Base-by-base conservation (phyloP, 2,113 vertebrate genomes). In the Etheostoma spectabile region DNA sequence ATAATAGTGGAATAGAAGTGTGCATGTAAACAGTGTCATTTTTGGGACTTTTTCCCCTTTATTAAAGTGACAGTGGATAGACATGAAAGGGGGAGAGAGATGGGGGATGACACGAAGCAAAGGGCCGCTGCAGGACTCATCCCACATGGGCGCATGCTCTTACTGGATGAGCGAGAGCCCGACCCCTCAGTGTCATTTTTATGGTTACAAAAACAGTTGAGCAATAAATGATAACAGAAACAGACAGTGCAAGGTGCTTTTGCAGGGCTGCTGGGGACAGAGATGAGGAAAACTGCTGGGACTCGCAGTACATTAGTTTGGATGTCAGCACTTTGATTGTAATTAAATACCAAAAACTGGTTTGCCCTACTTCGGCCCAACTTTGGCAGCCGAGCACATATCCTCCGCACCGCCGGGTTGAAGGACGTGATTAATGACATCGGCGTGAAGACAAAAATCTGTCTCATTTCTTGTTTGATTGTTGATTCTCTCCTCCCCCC, bases 251-350 rank as follows among this genome's bases (percentile, higher is more conserved):
- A 18, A 82, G 67, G 69, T 79, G 69, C 22, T 49, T 86, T 76
- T 42, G 13, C 4, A 16, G 15, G 15, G n/a, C 42, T 24, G 64
- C 53, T 33, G 38, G 51, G 11, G 82, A 79, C 1, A 69, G 79
- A 84, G 72, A 83, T 1, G 73, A 83, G 70, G 71, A 70, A 83
- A 87, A 86, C 35, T 74, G 80, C 83, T 76, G 70, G 12, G 38
- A 74, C 81, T 57, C 65, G 84, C 86, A 87, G 61, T 79, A 51
- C 63, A 74, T 84, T 76, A 27, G 57, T 70, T 79, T 61, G 66
- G 18, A 66, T 33, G 79, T 92, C 90, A 91, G 89, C 86, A 86
- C 56, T 91, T 87, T 86, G 83, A 80, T 48, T 79, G 90, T 83
- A 91, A 91, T 91, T 92, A 93, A 88, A 92, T 56, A 77, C 69